Evolutionary conservation across 2,113 vertebrate genomes (phyloP), one percentile per base, ranked within the genome.

Genomic region (Psammodynastes pulverulentus): DNA sequence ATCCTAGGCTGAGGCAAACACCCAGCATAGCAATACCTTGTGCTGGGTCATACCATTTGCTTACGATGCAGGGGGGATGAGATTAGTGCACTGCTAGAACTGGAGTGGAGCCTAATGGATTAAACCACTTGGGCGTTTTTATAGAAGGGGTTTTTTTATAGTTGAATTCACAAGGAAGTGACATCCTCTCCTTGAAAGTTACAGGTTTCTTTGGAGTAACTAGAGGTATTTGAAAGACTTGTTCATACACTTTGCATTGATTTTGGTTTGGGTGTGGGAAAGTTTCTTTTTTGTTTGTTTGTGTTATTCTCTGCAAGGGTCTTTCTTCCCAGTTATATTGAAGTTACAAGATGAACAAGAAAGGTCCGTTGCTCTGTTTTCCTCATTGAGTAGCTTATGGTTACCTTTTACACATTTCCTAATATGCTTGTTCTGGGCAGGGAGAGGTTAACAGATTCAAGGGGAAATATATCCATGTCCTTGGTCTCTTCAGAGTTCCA

Each of bases 1-100:
- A 89, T 92, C 91, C 43, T n/a, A 56, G 87, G 51, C 87, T 21
- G 58, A 92, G 87, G 84, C 72, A 92, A 89, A 89, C 87, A 85
- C 91, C 53, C 39, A 24, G 34, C n/a, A 34, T 39, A 52, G n/a
- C 52, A 85, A 52, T 85, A 89, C 52, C 67, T 89, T 85, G 72
- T 26, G 87, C 87, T 92, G 87, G 91, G 52, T 72, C 13, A 15
- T 85, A 89, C 91, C 91, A 89, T 89, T 15, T 7, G 46, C 43
- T 48, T 89, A 54, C 43, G 21, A 26, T 29, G 17, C 19, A 29
- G 72, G 91, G 67, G 67, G 79, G 52, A 0, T 24, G 34, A 43
- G 7, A 53, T 49, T 45, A 58, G 52, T 9, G 72, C 17, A 21
- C 34, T 21, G 34, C 72, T 43, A 8, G 87, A 54, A 24, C 1